These are phyloP conservation scores for Xenentodon cancila DNA, from an alignment of 2,797 vertebrate genomes.

Conservation along the genomic window DNA sequence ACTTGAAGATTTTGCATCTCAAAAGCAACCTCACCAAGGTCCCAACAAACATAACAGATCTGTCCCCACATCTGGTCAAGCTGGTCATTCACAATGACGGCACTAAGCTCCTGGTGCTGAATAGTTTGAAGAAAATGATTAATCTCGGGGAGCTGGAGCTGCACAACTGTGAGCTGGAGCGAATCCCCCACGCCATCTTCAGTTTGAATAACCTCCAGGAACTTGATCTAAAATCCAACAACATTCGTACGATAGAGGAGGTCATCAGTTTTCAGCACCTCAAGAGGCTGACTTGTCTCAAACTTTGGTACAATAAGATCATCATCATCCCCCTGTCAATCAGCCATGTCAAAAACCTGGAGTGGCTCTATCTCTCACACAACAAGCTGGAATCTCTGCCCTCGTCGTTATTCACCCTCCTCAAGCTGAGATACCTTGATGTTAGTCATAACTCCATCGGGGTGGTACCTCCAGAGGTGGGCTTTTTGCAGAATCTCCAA, in stretches of 20 bases:
- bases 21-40: conserved; percentile 99
- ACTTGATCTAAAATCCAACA: conserved; percentile 95
- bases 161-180: conserved; percentile 96
- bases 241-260: conserved; percentile 97
- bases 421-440: conserved; percentile 94
- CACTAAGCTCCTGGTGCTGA: conserved; percentile 95
- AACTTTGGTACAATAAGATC: conserved; percentile 99
- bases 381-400: conserved; percentile 97
- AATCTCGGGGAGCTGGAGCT: conserved; percentile 95
- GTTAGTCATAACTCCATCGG: conserved; percentile 93
- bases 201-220: conserved; percentile 97
- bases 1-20: conserved; percentile 93
- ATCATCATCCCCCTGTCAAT: conserved; percentile 95
- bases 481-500: conserved; percentile 94
- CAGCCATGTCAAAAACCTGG: conserved; percentile 94
- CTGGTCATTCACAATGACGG: conserved; percentile 97
- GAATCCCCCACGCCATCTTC: conserved; percentile 98
- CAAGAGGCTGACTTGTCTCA: conserved; percentile 95
- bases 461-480: conserved; percentile 89
- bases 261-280: conserved; percentile 99
- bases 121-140: conserved; percentile 98
- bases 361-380: conserved; percentile 95
- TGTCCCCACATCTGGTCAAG: conserved; percentile 94
- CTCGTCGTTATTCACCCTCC: conserved; percentile 90
- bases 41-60: conserved; percentile 97